These are phyloP conservation scores for Manis javanica DNA, from an alignment of 2,797 vertebrate genomes.

Conservation along the genomic window DNA sequence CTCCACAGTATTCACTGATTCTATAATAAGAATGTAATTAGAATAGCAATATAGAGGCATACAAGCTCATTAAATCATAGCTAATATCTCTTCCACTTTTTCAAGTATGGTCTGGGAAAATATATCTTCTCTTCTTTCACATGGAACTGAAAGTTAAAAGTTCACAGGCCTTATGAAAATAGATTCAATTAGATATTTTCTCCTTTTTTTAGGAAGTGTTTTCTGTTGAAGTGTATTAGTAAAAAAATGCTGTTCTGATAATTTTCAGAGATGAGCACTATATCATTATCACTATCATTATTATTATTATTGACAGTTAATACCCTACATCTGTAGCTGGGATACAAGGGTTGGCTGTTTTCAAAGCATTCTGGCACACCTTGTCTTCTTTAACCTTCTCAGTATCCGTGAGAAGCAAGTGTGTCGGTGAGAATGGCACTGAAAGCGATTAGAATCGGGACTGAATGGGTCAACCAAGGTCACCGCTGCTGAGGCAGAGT, in stretches of 20 bases:
- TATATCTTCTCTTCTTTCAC: neutral
- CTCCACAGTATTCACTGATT: neutral
- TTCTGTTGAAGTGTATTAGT: neutral
- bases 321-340: neutral
- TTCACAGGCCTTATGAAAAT: neutral
- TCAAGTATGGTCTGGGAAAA: neutral
- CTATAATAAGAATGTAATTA: neutral
- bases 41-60: neutral
- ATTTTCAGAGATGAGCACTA: neutral
- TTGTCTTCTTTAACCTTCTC: slow-evolving; percentile 14
- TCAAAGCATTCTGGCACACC: neutral
- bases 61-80: neutral
- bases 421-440: accelerated
- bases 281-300: neutral
- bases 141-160: neutral
- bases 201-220: neutral
- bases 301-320: neutral
- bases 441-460: neutral
- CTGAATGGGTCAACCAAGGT: neutral
- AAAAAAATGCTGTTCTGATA: neutral
- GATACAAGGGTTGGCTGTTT: neutral
- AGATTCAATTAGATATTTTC: neutral
- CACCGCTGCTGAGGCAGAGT: neutral
- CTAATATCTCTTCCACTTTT: neutral
- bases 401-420: neutral